Conservation (phyloP, 2,888 invertebrate genomes). For the Drosophila anomelani region DNA sequence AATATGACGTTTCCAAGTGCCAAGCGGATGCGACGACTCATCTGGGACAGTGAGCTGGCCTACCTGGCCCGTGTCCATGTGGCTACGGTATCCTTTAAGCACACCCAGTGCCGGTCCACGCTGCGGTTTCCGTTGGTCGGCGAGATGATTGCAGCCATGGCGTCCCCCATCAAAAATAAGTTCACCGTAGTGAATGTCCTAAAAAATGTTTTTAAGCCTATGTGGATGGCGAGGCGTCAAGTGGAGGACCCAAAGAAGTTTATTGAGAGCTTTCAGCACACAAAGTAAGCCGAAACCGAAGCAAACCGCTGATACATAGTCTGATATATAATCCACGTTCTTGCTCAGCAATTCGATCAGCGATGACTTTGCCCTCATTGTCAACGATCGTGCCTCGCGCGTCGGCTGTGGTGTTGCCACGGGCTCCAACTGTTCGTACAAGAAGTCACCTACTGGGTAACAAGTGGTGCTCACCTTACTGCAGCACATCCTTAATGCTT, state of each 20-base stretch:
- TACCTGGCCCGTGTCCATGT: constrained; percentile 57
- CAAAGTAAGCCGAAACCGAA: constrained; percentile 30
- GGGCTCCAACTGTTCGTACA: constrained; percentile 37
- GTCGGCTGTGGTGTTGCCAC: constrained; percentile 56
- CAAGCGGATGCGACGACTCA: constrained; percentile 56
- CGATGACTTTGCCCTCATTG: constrained; percentile 48
- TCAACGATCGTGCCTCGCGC: constrained; percentile 64
- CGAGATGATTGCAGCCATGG: constrained; percentile 37
- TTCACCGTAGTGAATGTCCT: constrained; percentile 1
- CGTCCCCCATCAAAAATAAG: background rate
- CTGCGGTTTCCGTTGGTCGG: constrained; percentile 56
- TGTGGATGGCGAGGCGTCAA: constrained; percentile 39
- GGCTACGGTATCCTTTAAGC: constrained; percentile 51
- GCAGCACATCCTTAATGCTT: background rate
- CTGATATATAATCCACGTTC: background rate
- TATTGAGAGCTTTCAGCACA: constrained; percentile 4
- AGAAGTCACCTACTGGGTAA: constrained; percentile 8
- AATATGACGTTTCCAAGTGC: constrained; percentile 37
- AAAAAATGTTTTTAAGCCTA: constrained; percentile 4
- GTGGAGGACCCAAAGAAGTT: constrained; percentile 32
- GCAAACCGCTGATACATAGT: accelerated
- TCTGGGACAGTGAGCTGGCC: constrained; percentile 67
- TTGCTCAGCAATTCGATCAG: constrained; percentile 14
- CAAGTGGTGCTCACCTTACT: no score
- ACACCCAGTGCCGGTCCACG: constrained; percentile 49